phyloP scores from a whole-genome alignment of 1,140 invertebrate species.

The Aphelinus certus region DNA sequence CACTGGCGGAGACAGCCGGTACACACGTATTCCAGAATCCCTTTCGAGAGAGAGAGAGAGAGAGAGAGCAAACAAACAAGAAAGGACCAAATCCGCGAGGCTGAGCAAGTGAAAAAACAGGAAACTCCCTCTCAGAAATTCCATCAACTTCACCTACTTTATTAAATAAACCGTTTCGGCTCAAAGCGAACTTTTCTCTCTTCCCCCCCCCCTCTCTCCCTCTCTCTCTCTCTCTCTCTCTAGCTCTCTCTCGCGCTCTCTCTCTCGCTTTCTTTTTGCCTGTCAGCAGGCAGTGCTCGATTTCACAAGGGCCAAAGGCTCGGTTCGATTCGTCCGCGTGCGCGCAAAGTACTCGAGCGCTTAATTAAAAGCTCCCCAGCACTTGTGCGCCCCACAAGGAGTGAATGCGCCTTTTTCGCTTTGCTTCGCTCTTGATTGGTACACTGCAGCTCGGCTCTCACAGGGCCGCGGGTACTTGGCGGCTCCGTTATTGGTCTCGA shows the following conservation, averaged over 20 bases:
- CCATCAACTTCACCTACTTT: conserved; percentile 25
- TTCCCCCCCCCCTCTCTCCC: too few species aligned
- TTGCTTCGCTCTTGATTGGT: conserved; percentile 30
- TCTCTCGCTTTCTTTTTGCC: too few species aligned
- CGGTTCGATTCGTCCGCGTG: conserved; percentile 14
- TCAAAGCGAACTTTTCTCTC: background rate
- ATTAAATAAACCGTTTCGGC: conserved; percentile 6
- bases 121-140: conserved; percentile 8
- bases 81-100: background rate
- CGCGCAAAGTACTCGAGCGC: conserved; percentile 27
- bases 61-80: background rate
- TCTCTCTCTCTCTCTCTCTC: too few species aligned
- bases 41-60: background rate
- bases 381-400: background rate
- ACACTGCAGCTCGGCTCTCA: conserved; percentile 20
- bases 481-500: conserved; percentile 29
- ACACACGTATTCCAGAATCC: too few species aligned
- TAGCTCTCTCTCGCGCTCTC: too few species aligned
- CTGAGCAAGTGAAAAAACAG: background rate
- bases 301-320: conserved; percentile 2
- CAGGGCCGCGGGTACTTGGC: conserved; percentile 11
- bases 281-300: background rate
- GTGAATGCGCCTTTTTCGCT: conserved; percentile 26
- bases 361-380: conserved; percentile 34
- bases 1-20: too few species aligned